phyloP scores from a whole-genome alignment of 2,797 vertebrate genomes.

The Lagodon rhomboides region DNA sequence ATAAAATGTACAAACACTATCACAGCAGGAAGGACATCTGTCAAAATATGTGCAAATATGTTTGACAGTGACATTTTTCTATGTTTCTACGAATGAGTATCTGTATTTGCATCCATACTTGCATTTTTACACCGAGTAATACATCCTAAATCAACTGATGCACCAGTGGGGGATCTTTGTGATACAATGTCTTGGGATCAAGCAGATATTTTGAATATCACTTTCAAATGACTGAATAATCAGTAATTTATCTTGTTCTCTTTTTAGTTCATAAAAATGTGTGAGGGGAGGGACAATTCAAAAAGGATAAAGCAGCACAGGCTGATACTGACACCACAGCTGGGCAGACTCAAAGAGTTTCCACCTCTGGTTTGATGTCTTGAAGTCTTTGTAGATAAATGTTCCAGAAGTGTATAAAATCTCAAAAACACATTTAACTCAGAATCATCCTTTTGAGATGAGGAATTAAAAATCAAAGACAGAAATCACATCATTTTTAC shows the following conservation, averaged over 20 bases:
- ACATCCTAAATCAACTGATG: not conserved
- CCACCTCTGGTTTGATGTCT: not conserved
- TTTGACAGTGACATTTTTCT: not conserved
- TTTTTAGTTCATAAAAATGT: too few species aligned
- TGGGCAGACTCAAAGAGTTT: not conserved
- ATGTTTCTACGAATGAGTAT: not conserved
- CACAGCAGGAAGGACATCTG: not conserved
- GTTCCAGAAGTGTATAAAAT: not conserved
- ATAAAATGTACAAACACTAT: not conserved
- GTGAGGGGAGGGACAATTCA: not conserved
- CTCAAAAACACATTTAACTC: not conserved
- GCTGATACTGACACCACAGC: not conserved
- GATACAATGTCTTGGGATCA: not conserved
- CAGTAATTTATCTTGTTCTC: too few species aligned
- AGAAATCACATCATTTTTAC: not conserved
- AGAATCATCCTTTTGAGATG: too few species aligned
- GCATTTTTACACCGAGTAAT: not conserved
- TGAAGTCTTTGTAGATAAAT: not conserved
- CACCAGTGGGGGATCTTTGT: not conserved
- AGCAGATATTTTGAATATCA: not conserved
- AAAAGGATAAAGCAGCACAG: not conserved
- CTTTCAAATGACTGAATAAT: not conserved
- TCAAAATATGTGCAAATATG: not conserved
- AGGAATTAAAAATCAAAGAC: not conserved
- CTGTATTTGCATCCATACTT: not conserved